Conservation (phyloP, 2,113 vertebrate genomes). For the Nestor notabilis region DNA sequence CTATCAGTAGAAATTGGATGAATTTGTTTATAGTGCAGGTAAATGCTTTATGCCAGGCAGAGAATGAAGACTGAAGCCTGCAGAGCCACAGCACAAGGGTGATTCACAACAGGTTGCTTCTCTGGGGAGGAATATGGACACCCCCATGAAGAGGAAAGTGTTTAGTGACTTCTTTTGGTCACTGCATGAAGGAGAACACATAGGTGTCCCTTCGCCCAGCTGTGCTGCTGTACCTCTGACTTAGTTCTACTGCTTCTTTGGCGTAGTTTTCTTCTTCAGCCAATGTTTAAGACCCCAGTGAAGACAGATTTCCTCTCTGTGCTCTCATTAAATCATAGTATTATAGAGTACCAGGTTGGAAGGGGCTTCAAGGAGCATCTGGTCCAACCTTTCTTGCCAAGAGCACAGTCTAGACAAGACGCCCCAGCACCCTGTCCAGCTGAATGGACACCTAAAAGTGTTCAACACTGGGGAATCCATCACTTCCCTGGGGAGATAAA, state of each 20-base stretch:
- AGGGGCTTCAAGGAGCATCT: background rate
- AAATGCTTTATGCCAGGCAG: background rate
- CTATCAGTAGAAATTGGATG: background rate
- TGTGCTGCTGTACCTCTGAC: background rate
- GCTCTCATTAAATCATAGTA: background rate
- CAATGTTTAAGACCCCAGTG: background rate
- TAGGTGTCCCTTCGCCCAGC: background rate
- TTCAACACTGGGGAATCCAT: background rate
- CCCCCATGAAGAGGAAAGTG: background rate
- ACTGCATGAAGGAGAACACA: rapidly evolving
- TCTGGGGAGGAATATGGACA: background rate
- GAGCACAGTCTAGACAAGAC: background rate
- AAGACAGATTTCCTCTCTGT: background rate
- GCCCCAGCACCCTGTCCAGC: background rate
- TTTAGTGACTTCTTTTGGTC: background rate
- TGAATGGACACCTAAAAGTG: background rate
- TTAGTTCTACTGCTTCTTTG: background rate
- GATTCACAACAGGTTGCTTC: background rate
- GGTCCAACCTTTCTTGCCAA: background rate
- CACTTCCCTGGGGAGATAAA: background rate
- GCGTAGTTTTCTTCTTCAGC: background rate
- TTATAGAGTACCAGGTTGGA: background rate
- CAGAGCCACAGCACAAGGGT: background rate
- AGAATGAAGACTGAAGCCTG: background rate
- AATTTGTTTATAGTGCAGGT: background rate